Conservation (phyloP, 2,888 invertebrate species). For the Folsomia manolachei region DNA sequence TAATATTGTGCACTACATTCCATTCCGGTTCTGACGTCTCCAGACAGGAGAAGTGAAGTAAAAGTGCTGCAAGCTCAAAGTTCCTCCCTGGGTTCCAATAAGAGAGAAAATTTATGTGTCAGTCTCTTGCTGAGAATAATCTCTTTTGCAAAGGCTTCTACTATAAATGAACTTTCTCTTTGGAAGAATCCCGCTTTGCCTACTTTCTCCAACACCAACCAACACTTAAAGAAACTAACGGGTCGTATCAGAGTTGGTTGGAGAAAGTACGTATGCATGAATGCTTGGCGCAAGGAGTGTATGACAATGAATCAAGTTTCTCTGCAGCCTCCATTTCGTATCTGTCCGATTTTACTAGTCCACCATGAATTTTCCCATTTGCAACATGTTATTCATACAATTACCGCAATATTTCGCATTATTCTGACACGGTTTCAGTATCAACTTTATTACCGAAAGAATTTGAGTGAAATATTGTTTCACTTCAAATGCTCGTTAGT, state of each 20-base stretch:
- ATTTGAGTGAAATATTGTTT: not conserved
- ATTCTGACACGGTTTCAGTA: not conserved
- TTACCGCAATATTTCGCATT: not conserved
- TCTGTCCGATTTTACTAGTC: no score
- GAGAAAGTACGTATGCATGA: no score
- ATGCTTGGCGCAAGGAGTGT: no score
- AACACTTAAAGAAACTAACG: no score
- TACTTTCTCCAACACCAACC: no score
- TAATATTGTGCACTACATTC: not conserved
- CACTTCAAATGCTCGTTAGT: not conserved
- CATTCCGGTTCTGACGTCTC: not conserved
- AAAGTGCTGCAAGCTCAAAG: conserved; percentile 1
- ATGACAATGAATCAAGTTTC: no score
- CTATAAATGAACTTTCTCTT: not conserved
- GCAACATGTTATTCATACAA: not conserved
- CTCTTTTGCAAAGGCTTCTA: conserved; percentile 5
- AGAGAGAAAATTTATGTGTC: conserved; percentile 11
- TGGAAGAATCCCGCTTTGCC: no score
- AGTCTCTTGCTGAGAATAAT: conserved; percentile 22
- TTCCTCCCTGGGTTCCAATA: conserved; percentile 16
- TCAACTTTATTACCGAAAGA: not conserved
- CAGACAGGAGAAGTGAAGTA: not conserved
- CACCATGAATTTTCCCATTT: no score
- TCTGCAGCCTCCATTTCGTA: no score
- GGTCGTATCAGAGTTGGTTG: no score